A percentile compares a stretch with the other conserved stretches of the same genome.
Conservation (phyloP, 2,113 vertebrate genomes). For the Columba livia region DNA sequence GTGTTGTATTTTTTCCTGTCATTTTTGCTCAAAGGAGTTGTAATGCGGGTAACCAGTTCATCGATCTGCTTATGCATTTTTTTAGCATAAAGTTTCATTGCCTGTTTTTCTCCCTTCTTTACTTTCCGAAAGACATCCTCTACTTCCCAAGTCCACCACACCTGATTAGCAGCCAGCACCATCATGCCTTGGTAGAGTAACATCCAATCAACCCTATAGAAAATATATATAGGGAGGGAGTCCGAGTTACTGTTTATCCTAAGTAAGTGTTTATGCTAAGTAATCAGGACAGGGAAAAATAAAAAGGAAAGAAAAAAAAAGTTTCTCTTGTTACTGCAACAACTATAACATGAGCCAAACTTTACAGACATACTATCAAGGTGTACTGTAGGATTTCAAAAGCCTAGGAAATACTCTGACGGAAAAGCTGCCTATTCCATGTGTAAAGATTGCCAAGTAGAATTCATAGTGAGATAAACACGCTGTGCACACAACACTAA, state of each 20-base stretch:
- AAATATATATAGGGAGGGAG: background rate
- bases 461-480: background rate
- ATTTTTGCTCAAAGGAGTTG: slow-evolving; percentile 82
- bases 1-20: slow-evolving; percentile 94
- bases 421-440: background rate
- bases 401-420: background rate
- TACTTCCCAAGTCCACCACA: slow-evolving; percentile 99
- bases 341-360: background rate
- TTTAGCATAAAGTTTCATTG: slow-evolving; percentile 85
- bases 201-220: slow-evolving; percentile 92
- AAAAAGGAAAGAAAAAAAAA: background rate
- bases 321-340: background rate
- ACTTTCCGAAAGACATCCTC: slow-evolving; percentile 88
- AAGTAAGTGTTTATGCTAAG: background rate
- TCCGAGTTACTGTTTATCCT: background rate
- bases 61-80: slow-evolving; percentile 92
- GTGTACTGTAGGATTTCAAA: background rate
- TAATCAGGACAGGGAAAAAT: background rate
- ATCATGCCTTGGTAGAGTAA: slow-evolving; percentile 93
- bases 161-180: slow-evolving; percentile 92
- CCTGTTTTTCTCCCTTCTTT: slow-evolving; percentile 85
- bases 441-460: background rate
- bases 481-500: background rate
- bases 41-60: slow-evolving; percentile 88
- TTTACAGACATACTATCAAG: background rate